Evolutionary conservation across 2,888 invertebrate species (phyloP).

Genomic region (Gisinianus flammeolus): DNA sequence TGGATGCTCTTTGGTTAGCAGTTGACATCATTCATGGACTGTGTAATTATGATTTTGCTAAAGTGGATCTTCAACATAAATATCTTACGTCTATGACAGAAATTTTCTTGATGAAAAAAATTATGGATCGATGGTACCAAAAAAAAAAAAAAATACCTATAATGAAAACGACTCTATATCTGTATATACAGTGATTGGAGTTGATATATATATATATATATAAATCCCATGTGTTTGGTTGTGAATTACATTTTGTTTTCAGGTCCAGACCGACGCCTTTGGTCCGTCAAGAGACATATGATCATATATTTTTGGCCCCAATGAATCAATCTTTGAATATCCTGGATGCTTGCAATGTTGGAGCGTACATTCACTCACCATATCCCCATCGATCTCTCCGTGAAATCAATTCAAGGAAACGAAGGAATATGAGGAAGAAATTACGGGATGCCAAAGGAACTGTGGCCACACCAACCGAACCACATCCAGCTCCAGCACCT

Average conservation of each 20-base stretch:
- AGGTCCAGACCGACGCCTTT: conserved; percentile 22
- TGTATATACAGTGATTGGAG: too few relatives aligned
- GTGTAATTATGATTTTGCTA: conserved; percentile 13
- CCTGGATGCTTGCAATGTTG: conserved; percentile 25
- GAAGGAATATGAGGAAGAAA: neutral
- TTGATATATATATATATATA: too few relatives aligned
- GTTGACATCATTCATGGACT: conserved; percentile 29
- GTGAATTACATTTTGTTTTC: too few relatives aligned
- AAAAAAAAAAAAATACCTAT: too few relatives aligned
- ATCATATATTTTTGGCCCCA: conserved; percentile 20
- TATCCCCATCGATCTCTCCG: conserved; percentile 1
- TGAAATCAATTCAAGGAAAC: conserved; percentile 12
- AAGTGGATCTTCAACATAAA: neutral
- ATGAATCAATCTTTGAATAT: conserved; percentile 26
- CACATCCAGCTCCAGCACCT: neutral
- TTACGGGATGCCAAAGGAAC: neutral
- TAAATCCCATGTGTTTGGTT: too few relatives aligned
- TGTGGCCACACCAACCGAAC: neutral
- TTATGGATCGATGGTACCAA: conserved; percentile 16
- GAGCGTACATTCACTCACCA: conserved; percentile 9
- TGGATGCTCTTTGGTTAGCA: conserved; percentile 21
- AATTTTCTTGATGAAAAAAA: neutral
- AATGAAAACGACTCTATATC: too few relatives aligned
- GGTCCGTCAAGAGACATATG: conserved; percentile 28
- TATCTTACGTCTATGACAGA: conserved; percentile 15